A percentile compares a stretch with the other conserved stretches of the same genome.
phyloP scores from a whole-genome alignment of 2,888 invertebrate genomes.

The Antheraea assamensis region DNA sequence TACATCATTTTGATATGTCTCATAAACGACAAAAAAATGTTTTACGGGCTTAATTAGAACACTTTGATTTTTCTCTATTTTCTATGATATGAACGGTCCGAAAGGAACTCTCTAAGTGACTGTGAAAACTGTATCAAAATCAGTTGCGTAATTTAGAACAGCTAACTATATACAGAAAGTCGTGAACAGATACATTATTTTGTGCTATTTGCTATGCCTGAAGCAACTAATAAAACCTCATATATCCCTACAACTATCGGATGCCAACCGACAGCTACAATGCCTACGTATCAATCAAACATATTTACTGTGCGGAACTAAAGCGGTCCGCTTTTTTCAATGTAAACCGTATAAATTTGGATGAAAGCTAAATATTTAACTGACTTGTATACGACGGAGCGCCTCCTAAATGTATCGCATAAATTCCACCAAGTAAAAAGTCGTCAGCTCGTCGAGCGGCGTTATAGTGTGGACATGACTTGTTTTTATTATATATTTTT shows the following conservation, averaged over 20 bases:
- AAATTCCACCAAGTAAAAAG: slow-evolving; percentile 75
- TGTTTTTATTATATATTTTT: not conserved
- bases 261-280: not conserved
- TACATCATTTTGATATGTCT: too few relatives aligned
- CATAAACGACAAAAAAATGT: too few relatives aligned
- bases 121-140: too few relatives aligned
- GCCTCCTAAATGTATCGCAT: slow-evolving; percentile 77
- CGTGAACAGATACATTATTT: too few relatives aligned
- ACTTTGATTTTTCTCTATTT: too few relatives aligned
- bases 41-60: too few relatives aligned
- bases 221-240: not conserved
- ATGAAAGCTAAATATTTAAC: slow-evolving; percentile 74
- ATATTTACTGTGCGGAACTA: slow-evolving; percentile 66
- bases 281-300: slow-evolving; percentile 52
- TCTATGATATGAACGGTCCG: too few relatives aligned
- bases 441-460: slow-evolving; percentile 60
- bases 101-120: too few relatives aligned
- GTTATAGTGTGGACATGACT: slow-evolving; percentile 43
- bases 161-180: too few relatives aligned
- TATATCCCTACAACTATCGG: not conserved
- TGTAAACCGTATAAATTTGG: slow-evolving; percentile 73
- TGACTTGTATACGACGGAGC: slow-evolving; percentile 72
- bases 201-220: too few relatives aligned
- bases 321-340: slow-evolving; percentile 53
- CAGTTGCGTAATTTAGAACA: too few relatives aligned